phyloP scores from a whole-genome alignment of 2,797 vertebrate genomes.

The Neopelma chrysocephalum region DNA sequence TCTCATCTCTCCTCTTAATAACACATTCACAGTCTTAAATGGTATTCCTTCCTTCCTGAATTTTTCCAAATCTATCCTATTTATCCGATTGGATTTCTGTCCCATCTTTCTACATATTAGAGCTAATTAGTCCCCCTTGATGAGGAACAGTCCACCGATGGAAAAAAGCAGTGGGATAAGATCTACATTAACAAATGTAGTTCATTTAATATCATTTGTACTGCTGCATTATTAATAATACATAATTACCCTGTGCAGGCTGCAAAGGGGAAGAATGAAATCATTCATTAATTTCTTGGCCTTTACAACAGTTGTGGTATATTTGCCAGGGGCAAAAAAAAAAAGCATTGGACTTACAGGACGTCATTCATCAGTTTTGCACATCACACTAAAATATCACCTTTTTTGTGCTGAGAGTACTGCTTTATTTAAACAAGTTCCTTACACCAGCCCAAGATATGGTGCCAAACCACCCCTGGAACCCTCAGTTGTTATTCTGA shows the following conservation, averaged over 20 bases:
- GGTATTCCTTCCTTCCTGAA: slow-evolving; percentile 67
- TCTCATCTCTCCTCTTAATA: slow-evolving; percentile 48
- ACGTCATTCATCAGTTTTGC: slow-evolving; percentile 55
- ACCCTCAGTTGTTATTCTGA: slow-evolving; percentile 18
- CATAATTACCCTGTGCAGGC: slow-evolving; percentile 78
- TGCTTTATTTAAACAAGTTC: slow-evolving; percentile 56
- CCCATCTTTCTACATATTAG: slow-evolving; percentile 79
- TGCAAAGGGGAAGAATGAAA: slow-evolving; percentile 77
- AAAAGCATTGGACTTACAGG: not conserved
- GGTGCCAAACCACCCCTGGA: not conserved
- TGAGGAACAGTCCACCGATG: slow-evolving; percentile 80
- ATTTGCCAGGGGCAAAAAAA: slow-evolving; percentile 38
- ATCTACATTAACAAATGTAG: slow-evolving; percentile 85
- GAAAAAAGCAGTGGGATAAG: slow-evolving; percentile 84
- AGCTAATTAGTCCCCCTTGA: slow-evolving; percentile 84
- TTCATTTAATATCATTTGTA: slow-evolving; percentile 86
- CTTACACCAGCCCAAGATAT: slow-evolving; percentile 9
- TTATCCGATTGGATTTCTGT: slow-evolving; percentile 82
- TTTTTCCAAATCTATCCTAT: slow-evolving; percentile 78
- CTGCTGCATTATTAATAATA: slow-evolving; percentile 86
- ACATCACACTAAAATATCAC: slow-evolving; percentile 62
- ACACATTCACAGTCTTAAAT: slow-evolving; percentile 50
- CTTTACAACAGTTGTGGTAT: slow-evolving; percentile 70
- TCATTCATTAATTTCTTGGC: slow-evolving; percentile 76
- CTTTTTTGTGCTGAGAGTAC: not conserved